Conservation (phyloP, 2,797 vertebrate genomes). For the Pseudomugil tenellus region DNA sequence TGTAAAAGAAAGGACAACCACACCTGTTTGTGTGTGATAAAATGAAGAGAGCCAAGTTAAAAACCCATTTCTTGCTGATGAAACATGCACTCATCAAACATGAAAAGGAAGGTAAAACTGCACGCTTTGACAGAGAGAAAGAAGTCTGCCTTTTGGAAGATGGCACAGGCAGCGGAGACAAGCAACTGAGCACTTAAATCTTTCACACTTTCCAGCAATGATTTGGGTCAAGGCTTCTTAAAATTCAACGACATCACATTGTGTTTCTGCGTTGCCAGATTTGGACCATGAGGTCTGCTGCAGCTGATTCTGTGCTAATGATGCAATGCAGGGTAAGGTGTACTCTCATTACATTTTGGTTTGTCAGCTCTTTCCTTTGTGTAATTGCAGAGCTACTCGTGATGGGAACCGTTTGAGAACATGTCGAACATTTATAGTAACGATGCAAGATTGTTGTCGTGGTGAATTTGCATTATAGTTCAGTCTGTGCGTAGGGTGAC, state of each 20-base stretch:
- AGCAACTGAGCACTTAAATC: slow-evolving; percentile 33
- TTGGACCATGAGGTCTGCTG: slow-evolving; percentile 36
- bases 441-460: slow-evolving; percentile 68
- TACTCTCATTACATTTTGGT: slow-evolving; percentile 35
- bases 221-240: slow-evolving; percentile 44
- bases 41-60: slow-evolving; percentile 40
- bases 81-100: slow-evolving; percentile 44
- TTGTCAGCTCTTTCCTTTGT: slow-evolving; percentile 62
- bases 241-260: slow-evolving; percentile 29
- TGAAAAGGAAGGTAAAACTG: slow-evolving; percentile 35
- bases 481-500: slow-evolving; percentile 68
- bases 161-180: slow-evolving; percentile 29
- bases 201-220: slow-evolving; percentile 42
- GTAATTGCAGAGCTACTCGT: slow-evolving; percentile 53
- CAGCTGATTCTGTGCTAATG: slow-evolving; percentile 47
- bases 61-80: slow-evolving; percentile 34
- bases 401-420: slow-evolving; percentile 53
- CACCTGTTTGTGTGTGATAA: slow-evolving; percentile 66
- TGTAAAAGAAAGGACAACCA: slow-evolving; percentile 38
- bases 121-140: slow-evolving; percentile 54
- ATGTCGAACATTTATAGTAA: slow-evolving; percentile 66
- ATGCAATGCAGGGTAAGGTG: slow-evolving; percentile 70
- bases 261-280: slow-evolving; percentile 39
- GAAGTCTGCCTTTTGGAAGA: slow-evolving; percentile 30
- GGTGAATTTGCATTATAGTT: slow-evolving; percentile 70